Evolutionary conservation across 2,888 invertebrate genomes (phyloP), one percentile per base, ranked within the genome.

Genomic region (Mimumesa dahlbomi): DNA sequence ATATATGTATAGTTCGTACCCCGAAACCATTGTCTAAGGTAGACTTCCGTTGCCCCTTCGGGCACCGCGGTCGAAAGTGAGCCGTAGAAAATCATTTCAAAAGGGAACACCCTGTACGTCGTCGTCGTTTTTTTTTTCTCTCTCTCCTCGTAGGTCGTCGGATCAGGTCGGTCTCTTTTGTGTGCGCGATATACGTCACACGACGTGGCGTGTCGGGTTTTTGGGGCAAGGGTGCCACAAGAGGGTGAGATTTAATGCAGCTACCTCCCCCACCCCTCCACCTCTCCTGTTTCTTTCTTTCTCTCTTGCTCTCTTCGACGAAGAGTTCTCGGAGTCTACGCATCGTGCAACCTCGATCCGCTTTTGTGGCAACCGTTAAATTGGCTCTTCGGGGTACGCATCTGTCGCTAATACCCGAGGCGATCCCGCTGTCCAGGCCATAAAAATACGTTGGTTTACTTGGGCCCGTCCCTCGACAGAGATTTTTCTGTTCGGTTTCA

Each of bases 351-450:
- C 56, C 59, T 45, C 67, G 81, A 83, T 81, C 72, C 74, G 75
- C 67, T 76, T 83, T 84, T 77, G 69, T 76, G 81, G 77, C 77
- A 75, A 78, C 82, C 82, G 75, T 79, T 84, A 83, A 83, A 83
- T 84, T 84, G 82, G 73, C 74, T 84, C 73, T 73, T 67, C 73
- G 75, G 40, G 50, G 53, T 58, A 66, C 72, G 73, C 83, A 84
- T 82, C 84, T 83, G 83, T 83, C 79, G 81, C 68, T 75, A 71
- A 79, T 77, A 69, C 67, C 59, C 59, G 2, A 31, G 5, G 31
- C 53, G 46, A 52, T 21, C 64, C 21, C 34, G 57, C 58, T 46
- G 53, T 22, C 52, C 65, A 50, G 56, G 14, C 56, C 46, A 52
- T 63, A 70, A 66, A 67, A 70, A 61, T 65, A 58, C 62, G 58